Evolutionary conservation across 2,888 invertebrate genomes (phyloP), one percentile per base, ranked within the genome.

Genomic region (Meteorus cinctellus): DNA sequence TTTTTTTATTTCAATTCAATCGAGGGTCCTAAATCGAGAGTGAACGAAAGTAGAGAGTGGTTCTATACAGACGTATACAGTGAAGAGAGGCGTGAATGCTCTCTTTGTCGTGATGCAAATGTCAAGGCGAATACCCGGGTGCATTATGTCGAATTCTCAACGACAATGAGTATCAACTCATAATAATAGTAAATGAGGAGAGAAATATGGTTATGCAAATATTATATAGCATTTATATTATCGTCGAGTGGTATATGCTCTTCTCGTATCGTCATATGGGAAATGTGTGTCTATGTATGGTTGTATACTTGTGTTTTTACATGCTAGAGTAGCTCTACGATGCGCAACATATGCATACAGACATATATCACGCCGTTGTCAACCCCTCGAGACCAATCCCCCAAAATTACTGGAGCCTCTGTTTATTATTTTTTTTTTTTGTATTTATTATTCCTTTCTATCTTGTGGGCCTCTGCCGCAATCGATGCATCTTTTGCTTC

Each of bases 41-140:
- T 2, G 41, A 41, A 41, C 41, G 41, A 41, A 34, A 12, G 41
- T 10, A 12, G 41, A 41, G 41, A 41, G 41, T 8, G 41, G 12
- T 82, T 82, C 81, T 80, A 79, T 79, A 81, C 79, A 78, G 81
- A 66, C 41, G 12, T 41, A 41, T 41, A 41, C 41, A 80, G 83
- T 87, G 87, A 86, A 87, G 86, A 82, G 84, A 87, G 88, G 87
- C 88, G 88, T 87, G 88, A 88, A 87, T 86, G 86, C 82, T 86
- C 86, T 86, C 86, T 87, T 87, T 88, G 85, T 85, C 82, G 79
- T 45, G 75, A 87, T 86, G 88, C 87, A 87, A 87, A 88, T 88
- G 86, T 87, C 86, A 86, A 84, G 78, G 83, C 80, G 80, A 55
- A 81, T 79, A 80, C 80, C 80, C 74, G 31, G 62, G 69, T 70